Percentiles rank a stretch among this genome's conserved stretches.
These are phyloP conservation scores for Acropora yongei DNA, from an alignment of 64 coral and sea anemone species.

Conservation along the genomic window DNA sequence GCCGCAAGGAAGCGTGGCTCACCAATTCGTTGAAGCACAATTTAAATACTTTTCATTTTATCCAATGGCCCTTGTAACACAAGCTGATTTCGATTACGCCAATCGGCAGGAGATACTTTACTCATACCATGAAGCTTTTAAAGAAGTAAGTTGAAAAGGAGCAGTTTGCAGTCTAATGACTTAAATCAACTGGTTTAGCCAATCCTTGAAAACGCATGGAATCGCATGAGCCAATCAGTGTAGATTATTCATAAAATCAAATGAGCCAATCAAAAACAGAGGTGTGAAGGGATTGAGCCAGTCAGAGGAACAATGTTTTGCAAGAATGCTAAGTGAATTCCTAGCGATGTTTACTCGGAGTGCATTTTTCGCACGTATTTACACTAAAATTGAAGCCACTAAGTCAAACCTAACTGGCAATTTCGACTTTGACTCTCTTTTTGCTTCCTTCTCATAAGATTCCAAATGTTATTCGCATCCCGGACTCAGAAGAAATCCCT, in stretches of 20 bases:
- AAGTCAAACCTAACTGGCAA: not conserved
- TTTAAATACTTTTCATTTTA: conserved; percentile 95
- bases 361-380: not conserved
- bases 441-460: conserved; percentile 58
- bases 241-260: too few species aligned
- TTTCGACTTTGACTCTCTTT: not conserved
- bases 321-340: too few species aligned
- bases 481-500: conserved; percentile 77
- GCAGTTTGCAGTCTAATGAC: not conserved
- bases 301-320: too few species aligned
- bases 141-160: conserved; percentile 45
- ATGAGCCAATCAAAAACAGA: too few species aligned
- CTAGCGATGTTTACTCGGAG: not conserved
- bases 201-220: too few species aligned
- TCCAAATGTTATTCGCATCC: conserved; percentile 77
- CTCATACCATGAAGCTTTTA: conserved; percentile 74
- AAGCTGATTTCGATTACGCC: conserved; percentile 88
- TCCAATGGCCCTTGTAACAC: conserved; percentile 79
- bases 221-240: too few species aligned
- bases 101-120: conserved; percentile 76
- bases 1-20: conserved; percentile 64
- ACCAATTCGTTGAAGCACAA: conserved; percentile 83
- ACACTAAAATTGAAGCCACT: not conserved
- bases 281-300: too few species aligned
- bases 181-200: too few species aligned